phyloP scores from a whole-genome alignment of 2,113 vertebrate genomes.

The Lophotis ruficrista region DNA sequence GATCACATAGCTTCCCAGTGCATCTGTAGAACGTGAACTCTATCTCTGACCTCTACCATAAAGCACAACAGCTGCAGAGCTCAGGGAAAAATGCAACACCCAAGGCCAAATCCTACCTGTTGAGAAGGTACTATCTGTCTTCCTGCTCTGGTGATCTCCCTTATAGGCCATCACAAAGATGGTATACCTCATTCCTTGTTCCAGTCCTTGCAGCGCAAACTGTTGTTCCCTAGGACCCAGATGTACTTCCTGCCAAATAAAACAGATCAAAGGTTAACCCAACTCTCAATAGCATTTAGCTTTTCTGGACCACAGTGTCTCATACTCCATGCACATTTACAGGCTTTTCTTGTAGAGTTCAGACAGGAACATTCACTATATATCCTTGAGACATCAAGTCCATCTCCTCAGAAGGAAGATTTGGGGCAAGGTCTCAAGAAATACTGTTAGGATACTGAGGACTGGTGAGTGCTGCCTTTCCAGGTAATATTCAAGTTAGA shows the following conservation, averaged over 20 bases:
- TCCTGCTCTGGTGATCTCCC: constrained; percentile 77
- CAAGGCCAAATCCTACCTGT: constrained; percentile 74
- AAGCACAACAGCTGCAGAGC: background rate
- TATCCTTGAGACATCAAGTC: background rate
- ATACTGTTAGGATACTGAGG: background rate
- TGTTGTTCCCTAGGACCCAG: constrained; percentile 65
- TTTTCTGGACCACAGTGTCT: background rate
- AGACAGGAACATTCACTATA: background rate
- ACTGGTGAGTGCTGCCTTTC: background rate
- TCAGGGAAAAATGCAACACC: background rate
- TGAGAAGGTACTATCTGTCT: constrained; percentile 73
- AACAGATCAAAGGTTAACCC: background rate
- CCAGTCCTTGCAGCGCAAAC: constrained; percentile 76
- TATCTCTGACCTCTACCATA: background rate
- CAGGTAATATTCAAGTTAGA: background rate
- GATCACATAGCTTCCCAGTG: background rate
- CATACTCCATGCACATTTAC: background rate
- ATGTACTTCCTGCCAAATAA: constrained; percentile 70
- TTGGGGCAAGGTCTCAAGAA: background rate
- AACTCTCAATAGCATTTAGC: background rate
- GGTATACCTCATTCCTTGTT: constrained; percentile 73
- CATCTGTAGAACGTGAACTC: background rate
- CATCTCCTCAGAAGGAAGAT: background rate
- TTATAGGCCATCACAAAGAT: constrained; percentile 81
- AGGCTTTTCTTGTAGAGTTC: background rate